Evolutionary conservation across 2,113 vertebrate species (phyloP), one percentile per base, ranked within the genome.

Genomic region (Corapipo altera): DNA sequence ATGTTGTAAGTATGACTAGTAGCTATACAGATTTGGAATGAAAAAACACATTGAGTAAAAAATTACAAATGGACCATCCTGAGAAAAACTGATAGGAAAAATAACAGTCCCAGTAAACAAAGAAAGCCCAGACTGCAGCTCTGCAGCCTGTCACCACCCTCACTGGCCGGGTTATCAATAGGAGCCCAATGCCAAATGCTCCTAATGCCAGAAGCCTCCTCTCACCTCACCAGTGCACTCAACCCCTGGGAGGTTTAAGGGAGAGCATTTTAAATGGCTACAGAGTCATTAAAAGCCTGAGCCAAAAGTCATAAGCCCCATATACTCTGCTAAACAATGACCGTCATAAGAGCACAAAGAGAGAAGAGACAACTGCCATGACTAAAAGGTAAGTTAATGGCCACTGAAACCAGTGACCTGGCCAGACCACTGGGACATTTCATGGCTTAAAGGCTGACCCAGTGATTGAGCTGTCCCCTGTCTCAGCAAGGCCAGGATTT

Each of bases 401-500:
- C 39, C 65, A 78, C 0, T 57, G 80, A 94, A 92, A 84, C 6
- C 51, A 59, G 43, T 44, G 51, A 92, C 69, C 71, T 61, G 12
- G 21, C 48, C 46, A 85, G 44, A 48, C 43, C 83, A 74, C 13
- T 4, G 41, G 44, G 44, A 75, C 41, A 55, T 78, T 75, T 91
- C 49, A 59, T n/a, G 33, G 51, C 76, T 84, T 24, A 6, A 21
- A 80, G 39, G 23, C 1, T 2, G 2, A 75, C 33, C 35, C 88
- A 39, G 30, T 11, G 76, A 64, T 9, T 73, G 72, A 76, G 61
- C n/a, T 83, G 65, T 46, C 27, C 67, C 33, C 39, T 32, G 14
- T 30, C 76, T 67, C 93, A 78, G 39, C 15, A 49, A 57, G 43
- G 61, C 48, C 86, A 85, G 70, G 77, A 85, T 79, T 78, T 91